Base-by-base conservation (phyloP, 2,113 vertebrate species). In the Rhynchomys soricoides region DNA sequence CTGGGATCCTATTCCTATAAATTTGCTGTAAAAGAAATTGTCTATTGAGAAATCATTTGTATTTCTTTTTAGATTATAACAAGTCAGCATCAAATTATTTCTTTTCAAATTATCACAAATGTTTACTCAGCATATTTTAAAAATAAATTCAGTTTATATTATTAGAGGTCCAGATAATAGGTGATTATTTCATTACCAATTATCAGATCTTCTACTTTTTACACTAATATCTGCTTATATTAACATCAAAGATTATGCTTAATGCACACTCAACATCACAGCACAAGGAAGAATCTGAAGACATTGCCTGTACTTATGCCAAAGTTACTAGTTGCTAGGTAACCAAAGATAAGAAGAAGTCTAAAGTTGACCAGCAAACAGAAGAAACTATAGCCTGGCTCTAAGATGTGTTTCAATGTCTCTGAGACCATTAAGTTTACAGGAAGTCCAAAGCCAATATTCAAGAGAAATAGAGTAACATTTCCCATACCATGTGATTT, bases 41-140 rank as follows among this genome's bases (percentile, higher is more conserved):
- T 73, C 66, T 79, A 29, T 31, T 43, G 24, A 95, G 90, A 97
- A 97, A 94, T 96, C 55, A 87, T 55, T 87, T 94, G 22, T 7
- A 73, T 31, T 86, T 87, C 78, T 95, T 91, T 90, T 75, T 73
- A 93, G 91, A 90, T 92, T 85, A 57, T 43, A 92, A 55, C 48
- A 93, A 94, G 89, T 75, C 48, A 59, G 5, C n/a, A 85, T 3
- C 82, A 94, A 95, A 95, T 95, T 96, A 93, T 78, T 94, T 95
- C 90, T 94, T 78, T 74, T 74, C n/a, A 81, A 52, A 68, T 91
- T 91, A 77, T 45, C 34, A 83, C 45, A 89, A 57, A 92, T 62
- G 48, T 92, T 96, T 93, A 88, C 16, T 93, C n/a, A 93, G 68
- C 57, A 85, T 5, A 86, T 92, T 95, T 93, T 85, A 62, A 1